Conservation (phyloP, 2,113 vertebrate genomes). For the Trogon melanurus region DNA sequence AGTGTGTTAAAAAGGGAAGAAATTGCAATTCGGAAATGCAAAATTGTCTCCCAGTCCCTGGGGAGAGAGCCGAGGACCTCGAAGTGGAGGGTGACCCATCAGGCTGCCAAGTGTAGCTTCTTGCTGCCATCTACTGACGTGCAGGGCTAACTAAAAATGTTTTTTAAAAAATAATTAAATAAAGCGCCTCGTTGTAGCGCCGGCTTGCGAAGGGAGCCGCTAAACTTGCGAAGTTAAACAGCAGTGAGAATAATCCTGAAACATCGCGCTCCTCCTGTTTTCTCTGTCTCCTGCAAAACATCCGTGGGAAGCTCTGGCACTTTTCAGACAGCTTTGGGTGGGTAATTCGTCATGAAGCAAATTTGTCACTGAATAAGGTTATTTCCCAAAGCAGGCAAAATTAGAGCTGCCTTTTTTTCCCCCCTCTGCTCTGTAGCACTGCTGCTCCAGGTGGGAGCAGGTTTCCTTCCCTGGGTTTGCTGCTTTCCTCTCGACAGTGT, state of each 20-base stretch:
- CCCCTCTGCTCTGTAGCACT: rapidly evolving
- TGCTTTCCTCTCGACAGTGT: not conserved
- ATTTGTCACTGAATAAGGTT: not conserved
- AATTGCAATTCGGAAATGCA: not conserved
- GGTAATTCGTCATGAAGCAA: rapidly evolving
- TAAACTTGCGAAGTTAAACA: rapidly evolving
- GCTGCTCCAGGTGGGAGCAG: rapidly evolving
- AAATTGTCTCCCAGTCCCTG: rapidly evolving
- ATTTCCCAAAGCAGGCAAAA: not conserved
- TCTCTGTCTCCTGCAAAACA: not conserved
- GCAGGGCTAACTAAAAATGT: not conserved
- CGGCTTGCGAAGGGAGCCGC: rapidly evolving
- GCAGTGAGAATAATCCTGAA: not conserved
- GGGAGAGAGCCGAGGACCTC: rapidly evolving
- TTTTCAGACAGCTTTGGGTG: not conserved
- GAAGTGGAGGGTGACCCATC: rapidly evolving
- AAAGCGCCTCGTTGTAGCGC: rapidly evolving
- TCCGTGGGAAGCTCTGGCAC: not conserved
- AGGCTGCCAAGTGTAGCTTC: not conserved
- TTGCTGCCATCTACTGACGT: conserved; percentile 69
- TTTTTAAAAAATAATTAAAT: too few relatives aligned
- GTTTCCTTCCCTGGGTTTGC: not conserved
- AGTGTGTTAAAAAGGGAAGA: not conserved
- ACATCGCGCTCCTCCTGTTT: not conserved
- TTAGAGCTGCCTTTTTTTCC: not conserved